Evolutionary conservation across 2,888 invertebrate species (phyloP).

Genomic region (Ichneumon xanthorius): DNA sequence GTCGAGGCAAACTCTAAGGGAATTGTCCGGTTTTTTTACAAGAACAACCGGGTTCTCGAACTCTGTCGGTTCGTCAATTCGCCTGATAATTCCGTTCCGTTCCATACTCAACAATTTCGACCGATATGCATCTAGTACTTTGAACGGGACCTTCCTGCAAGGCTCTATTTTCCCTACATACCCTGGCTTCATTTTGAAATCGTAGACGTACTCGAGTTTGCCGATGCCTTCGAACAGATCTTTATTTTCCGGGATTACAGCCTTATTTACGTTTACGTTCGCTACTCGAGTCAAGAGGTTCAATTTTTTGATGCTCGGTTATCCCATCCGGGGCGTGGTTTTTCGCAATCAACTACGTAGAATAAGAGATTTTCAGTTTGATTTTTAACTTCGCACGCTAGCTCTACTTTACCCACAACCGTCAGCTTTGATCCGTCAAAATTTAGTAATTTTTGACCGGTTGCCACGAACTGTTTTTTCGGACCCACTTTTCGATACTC

Average conservation of each 20-base stretch:
- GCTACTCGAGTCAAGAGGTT: not conserved
- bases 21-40: constrained; percentile 66
- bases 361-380: not conserved
- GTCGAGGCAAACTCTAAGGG: constrained; percentile 76
- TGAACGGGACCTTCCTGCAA: constrained; percentile 61
- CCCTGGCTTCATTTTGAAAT: constrained; percentile 62
- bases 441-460: not conserved
- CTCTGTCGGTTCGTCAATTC: constrained; percentile 59
- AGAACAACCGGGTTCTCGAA: constrained; percentile 66
- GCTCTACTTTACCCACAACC: constrained; percentile 17
- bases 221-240: constrained; percentile 66
- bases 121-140: constrained; percentile 38
- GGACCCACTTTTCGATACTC: not conserved
- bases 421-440: constrained; percentile 29
- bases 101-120: constrained; percentile 55
- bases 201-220: constrained; percentile 61
- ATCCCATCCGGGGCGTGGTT: not conserved
- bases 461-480: not conserved
- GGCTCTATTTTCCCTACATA: constrained; percentile 55
- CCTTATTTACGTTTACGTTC: not conserved
- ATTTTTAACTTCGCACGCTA: constrained; percentile 11
- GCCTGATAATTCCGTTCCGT: constrained; percentile 3
- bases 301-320: not conserved
- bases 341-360: not conserved
- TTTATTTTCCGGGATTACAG: constrained; percentile 47